Evolutionary conservation across 2,888 invertebrate species (phyloP).

Genomic region (Malacosoma neustria): DNA sequence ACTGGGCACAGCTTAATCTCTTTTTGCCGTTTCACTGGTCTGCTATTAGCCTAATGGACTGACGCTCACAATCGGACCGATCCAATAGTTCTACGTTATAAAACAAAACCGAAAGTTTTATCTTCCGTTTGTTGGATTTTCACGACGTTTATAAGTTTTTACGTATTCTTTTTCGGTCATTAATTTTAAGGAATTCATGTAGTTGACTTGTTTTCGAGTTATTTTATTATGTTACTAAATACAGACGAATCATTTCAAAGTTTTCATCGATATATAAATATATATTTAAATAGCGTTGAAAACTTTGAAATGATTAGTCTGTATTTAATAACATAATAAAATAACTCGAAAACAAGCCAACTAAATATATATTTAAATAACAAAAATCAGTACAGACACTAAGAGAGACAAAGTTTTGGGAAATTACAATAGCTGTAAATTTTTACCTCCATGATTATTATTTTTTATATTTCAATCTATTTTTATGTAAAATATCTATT

Average conservation of each 20-base stretch:
- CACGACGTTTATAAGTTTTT: neutral
- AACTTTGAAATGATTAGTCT: too few relatives aligned
- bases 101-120: conserved; percentile 30
- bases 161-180: neutral
- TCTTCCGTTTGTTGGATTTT: conserved; percentile 6
- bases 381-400: neutral
- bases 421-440: too few relatives aligned
- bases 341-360: neutral
- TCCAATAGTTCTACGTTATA: conserved; percentile 36
- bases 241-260: too few relatives aligned
- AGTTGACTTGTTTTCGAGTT: neutral
- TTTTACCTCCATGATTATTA: too few relatives aligned
- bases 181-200: neutral
- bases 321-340: too few relatives aligned
- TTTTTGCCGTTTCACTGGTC: conserved; percentile 58
- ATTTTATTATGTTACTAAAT: neutral
- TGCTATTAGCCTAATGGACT: conserved; percentile 62
- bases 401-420: too few relatives aligned
- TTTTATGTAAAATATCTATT: too few relatives aligned
- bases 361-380: neutral
- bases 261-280: too few relatives aligned
- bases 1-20: conserved; percentile 57
- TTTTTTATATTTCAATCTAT: too few relatives aligned
- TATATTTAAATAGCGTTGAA: too few relatives aligned
- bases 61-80: conserved; percentile 33